Base-by-base conservation (phyloP, 2,113 vertebrate species). In the Hippocampus comes region DNA sequence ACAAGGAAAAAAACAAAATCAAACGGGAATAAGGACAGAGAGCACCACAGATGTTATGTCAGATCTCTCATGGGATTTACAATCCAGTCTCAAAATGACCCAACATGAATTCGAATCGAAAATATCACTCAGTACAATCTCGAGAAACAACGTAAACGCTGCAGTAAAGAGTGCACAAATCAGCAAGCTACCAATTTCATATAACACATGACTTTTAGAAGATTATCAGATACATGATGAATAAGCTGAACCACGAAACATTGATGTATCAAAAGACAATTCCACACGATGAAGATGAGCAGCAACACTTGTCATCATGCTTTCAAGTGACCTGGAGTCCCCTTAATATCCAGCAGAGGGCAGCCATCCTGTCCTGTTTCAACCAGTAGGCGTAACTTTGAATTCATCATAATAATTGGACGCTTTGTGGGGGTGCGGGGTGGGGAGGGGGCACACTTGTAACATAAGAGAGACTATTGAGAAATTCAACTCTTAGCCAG, bases 31-130 rank as follows among this genome's bases (percentile, higher is more conserved):
- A 68, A 81, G 79, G 78, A 81, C 84, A 86, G 82, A 87, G 88
- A 83, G 86, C 84, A 84, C 86, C 86, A 84, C 83, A 70, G 83
- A 78, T 78, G 82, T 84, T 84, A 86, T 89, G 83, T 85, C 85
- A 85, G 74, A 82, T 80, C 74, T 86, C 78, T 82, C 84, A 82
- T 77, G 79, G 71, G 23, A 2, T 49, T 53, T 77, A 43, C 63
- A 59, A 38, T 63, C 18, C 68, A 61, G 82, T 46, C 63, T 67
- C 63, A 70, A 66, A 5, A 78, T 59, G 71, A 65, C 23, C 49
- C 71, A 34, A 25, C 78, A 74, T 14, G 23, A 27, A 27, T 74
- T 64, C 63, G 20, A 48, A 59, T 25, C 67, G 73, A 63, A 73
- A 82, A 78, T 73, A 71, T 78, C 84, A 75, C 77, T 78, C 51